Evolutionary conservation across 1,140 invertebrate species (phyloP), one percentile per base, ranked within the genome.

Genomic region (Homarus americanus): DNA sequence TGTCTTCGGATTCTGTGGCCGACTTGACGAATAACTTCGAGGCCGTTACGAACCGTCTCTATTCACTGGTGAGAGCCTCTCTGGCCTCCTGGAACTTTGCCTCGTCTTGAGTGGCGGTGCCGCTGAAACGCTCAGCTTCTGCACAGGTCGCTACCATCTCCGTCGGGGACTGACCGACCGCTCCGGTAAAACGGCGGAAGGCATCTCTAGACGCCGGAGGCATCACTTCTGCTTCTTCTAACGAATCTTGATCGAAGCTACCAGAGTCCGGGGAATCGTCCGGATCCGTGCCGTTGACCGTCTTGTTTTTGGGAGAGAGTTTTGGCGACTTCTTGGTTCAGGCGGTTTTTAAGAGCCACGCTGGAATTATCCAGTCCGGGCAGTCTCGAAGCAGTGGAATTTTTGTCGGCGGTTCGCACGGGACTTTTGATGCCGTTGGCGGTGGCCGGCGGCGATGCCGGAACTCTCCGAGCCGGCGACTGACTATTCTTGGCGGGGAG

Each of bases 21-120:
- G 96, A 96, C 75, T 97, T 97, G 20, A 98, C 97, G 91, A 98
- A 95, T 63, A 96, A 94, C 92, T 98, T 97, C 12, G 97, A 97
- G 40, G 97, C 96, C 0, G 96, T 97, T 58, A 98, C 97, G 93
- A 98, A 95, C 15, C 97, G 96, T 80, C 97, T 95, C 0, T 97
- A 97, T 94, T 97, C 97, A 44, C 96, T 95, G 0, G 97, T 97
- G n/a, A 98, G 94, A 93, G 96, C 96, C 90, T 97, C 97, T 93
- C 96, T 96, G 7, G 97, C 96, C 95, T 96, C 94, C 94, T 96
- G 96, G 93, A 97, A 97, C 93, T 96, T 96, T 41, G 95, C 95
- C 94, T 97, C 96, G 93, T 96, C 96, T 92, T 97, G 96, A 84
- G 96, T 95, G 69, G 95, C 95, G 0, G 96, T 96, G 0, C 96